These are phyloP conservation scores for Homalodisca vitripennis DNA, from an alignment of 1,140 invertebrate species.

Conservation along the genomic window DNA sequence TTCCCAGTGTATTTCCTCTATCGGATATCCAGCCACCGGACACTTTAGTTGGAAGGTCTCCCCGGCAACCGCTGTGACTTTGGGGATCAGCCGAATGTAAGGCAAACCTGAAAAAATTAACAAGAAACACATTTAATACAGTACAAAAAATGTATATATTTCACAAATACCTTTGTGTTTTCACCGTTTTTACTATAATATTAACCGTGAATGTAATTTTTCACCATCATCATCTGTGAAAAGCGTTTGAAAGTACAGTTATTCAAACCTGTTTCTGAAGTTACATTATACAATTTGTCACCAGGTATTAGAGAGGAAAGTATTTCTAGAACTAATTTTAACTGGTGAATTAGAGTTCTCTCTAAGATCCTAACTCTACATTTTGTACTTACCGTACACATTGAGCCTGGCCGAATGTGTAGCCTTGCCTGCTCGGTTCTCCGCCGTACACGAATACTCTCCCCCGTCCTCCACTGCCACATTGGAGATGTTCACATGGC, in stretches of 20 bases:
- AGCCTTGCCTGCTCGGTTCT: conserved; percentile 74
- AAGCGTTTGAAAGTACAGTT: no score
- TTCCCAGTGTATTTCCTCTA: conserved; percentile 80
- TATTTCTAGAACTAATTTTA: no score
- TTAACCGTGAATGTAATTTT: no score
- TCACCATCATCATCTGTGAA: no score
- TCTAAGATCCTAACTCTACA: no score
- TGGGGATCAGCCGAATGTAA: conserved; percentile 77
- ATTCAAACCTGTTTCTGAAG: no score
- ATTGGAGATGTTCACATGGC: conserved; percentile 83
- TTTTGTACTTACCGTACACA: conserved; percentile 74
- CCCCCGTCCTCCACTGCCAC: conserved; percentile 85
- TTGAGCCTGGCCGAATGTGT: conserved; percentile 77
- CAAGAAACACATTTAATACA: no score
- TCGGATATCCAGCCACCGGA: conserved; percentile 83
- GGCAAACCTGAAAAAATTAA: conserved; percentile 66
- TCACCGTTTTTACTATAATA: no score
- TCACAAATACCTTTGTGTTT: no score
- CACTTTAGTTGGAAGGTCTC: conserved; percentile 76
- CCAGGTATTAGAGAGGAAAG: no score
- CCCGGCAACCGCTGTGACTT: conserved; percentile 82
- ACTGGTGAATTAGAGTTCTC: no score
- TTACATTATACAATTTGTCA: no score
- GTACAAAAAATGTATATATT: neutral
- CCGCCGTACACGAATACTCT: conserved; percentile 77